Percentiles rank a stretch among this genome's conserved stretches.
These are phyloP conservation scores for Castor canadensis DNA, from an alignment of 2,113 vertebrate species.

Conservation along the genomic window DNA sequence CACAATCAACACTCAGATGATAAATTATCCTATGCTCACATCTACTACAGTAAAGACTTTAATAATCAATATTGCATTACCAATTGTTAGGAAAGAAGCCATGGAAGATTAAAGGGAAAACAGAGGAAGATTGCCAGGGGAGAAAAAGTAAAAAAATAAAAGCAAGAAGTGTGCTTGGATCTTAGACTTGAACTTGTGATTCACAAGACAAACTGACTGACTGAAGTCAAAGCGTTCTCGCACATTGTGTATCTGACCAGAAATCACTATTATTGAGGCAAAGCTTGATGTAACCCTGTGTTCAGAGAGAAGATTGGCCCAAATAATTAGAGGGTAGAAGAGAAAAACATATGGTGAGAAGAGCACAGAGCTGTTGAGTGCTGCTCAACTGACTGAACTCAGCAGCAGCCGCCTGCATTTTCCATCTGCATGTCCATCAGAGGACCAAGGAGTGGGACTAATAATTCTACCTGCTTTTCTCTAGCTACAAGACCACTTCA, in stretches of 20 bases:
- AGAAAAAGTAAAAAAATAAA: background rate
- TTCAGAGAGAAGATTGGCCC: background rate
- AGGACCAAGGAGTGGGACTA: background rate
- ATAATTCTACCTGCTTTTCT: background rate
- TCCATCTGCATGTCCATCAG: background rate
- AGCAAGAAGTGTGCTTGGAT: background rate
- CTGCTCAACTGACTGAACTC: background rate
- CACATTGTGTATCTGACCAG: background rate
- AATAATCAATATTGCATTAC: background rate
- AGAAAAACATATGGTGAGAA: background rate
- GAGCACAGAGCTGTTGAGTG: background rate
- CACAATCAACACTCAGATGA: background rate
- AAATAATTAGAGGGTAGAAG: background rate
- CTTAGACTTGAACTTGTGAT: background rate
- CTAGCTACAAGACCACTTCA: background rate
- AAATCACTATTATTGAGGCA: background rate
- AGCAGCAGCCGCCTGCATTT: background rate
- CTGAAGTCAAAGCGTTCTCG: background rate
- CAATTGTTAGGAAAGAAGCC: background rate
- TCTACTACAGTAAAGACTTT: background rate
- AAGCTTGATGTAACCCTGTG: background rate
- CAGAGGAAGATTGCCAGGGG: background rate
- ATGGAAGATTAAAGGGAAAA: background rate
- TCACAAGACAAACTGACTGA: background rate
- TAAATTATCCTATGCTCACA: background rate